A percentile compares a stretch with the other conserved stretches of the same genome.
Conservation (phyloP, 1,140 invertebrate genomes). For the Drosophila leontia region DNA sequence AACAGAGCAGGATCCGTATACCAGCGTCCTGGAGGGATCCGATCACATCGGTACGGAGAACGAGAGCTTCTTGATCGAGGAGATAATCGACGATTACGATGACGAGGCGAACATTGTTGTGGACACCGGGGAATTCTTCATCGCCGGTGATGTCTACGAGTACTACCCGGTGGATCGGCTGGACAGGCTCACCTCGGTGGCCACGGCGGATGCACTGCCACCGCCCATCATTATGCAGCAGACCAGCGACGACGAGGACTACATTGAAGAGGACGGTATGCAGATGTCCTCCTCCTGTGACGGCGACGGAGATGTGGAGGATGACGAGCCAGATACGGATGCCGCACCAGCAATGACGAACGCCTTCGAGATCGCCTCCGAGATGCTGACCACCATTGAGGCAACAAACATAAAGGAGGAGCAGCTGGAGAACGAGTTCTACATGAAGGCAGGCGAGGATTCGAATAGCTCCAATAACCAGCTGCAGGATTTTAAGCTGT, state of each 20-base stretch:
- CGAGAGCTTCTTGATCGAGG: constrained; percentile 76
- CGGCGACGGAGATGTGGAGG: constrained; percentile 35
- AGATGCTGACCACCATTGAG: constrained; percentile 73
- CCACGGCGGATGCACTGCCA: constrained; percentile 69
- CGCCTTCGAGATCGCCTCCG: constrained; percentile 68
- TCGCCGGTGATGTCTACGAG: constrained; percentile 73
- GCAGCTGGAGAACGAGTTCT: constrained; percentile 70
- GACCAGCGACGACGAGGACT: constrained; percentile 66
- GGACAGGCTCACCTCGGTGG: constrained; percentile 62
- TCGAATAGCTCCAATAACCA: constrained; percentile 64
- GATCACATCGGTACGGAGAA: constrained; percentile 63
- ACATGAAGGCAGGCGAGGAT: constrained; percentile 70
- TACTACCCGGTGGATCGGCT: constrained; percentile 71
- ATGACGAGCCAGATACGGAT: constrained; percentile 29
- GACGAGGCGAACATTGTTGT: constrained; percentile 75
- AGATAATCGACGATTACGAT: constrained; percentile 74
- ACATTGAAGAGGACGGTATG: constrained; percentile 50
- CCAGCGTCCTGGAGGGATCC: constrained; percentile 55
- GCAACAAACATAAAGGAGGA: constrained; percentile 72
- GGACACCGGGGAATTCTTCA: constrained; percentile 72
- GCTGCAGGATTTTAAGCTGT: constrained; percentile 71
- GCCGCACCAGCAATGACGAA: constrained; percentile 47
- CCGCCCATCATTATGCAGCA: constrained; percentile 80
- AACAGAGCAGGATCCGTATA: constrained; percentile 68
- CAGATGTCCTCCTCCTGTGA: constrained; percentile 55